Conservation (phyloP, 2,113 vertebrate genomes). For the Misgurnus mizolepis region DNA sequence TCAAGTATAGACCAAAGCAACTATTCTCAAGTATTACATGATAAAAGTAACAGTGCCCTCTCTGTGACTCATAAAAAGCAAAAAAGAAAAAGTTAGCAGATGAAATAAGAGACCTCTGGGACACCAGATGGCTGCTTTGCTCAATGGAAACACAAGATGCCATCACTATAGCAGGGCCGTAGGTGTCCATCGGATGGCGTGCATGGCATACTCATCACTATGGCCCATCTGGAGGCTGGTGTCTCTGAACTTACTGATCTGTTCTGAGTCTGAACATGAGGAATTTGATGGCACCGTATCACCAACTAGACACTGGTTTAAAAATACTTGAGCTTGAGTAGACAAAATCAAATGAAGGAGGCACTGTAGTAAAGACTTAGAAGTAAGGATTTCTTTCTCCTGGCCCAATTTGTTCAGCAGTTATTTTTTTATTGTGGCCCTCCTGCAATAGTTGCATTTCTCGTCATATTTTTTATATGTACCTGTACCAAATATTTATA, state of each 20-base stretch:
- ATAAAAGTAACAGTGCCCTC: slow-evolving; percentile 30
- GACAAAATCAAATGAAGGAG: background rate
- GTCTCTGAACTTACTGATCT: slow-evolving; percentile 44
- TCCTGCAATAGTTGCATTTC: no score
- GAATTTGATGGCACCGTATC: background rate
- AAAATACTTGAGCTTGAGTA: slow-evolving; percentile 22
- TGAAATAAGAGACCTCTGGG: slow-evolving; percentile 47
- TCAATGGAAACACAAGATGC: slow-evolving; percentile 46
- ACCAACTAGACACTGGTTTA: slow-evolving; percentile 8
- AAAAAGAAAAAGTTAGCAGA: slow-evolving; percentile 41
- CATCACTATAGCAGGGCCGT: slow-evolving; percentile 43
- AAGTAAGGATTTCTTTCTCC: background rate
- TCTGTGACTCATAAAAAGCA: slow-evolving; percentile 21
- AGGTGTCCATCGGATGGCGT: slow-evolving; percentile 42
- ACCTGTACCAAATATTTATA: no score
- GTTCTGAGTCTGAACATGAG: slow-evolving; percentile 20
- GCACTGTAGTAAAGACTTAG: background rate
- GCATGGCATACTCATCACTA: slow-evolving; percentile 7
- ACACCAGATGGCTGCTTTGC: slow-evolving; percentile 51
- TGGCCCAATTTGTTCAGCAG: background rate
- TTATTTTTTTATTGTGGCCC: no score
- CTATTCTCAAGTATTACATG: slow-evolving; percentile 27
- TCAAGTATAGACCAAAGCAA: background rate
- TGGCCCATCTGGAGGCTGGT: slow-evolving; percentile 46
- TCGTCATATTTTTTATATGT: no score